phyloP scores from a whole-genome alignment of 2,888 invertebrate species.

The Dioctria rufipes region DNA sequence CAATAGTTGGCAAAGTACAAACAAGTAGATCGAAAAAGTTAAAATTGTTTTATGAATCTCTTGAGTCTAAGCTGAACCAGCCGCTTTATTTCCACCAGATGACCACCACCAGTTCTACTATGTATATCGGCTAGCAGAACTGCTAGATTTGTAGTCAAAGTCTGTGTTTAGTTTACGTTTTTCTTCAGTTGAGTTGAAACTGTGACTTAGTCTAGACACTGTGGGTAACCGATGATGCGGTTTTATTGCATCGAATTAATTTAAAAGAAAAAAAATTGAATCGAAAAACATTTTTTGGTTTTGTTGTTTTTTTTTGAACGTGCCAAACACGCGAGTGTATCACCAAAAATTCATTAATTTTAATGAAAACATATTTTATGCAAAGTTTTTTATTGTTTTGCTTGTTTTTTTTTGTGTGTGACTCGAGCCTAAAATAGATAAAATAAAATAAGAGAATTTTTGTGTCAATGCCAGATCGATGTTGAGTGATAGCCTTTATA shows the following conservation, averaged over 20 bases:
- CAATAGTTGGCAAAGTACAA: too few relatives aligned
- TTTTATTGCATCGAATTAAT: not conserved
- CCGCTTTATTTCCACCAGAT: too few relatives aligned
- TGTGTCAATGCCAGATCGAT: slow-evolving; percentile 29
- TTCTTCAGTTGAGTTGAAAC: slow-evolving; percentile 48
- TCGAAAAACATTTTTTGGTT: too few relatives aligned
- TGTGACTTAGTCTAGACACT: slow-evolving; percentile 28
- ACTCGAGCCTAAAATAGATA: slow-evolving; percentile 10
- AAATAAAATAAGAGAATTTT: slow-evolving; percentile 27
- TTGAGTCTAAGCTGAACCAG: too few relatives aligned
- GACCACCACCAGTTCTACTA: not conserved
- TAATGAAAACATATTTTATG: not conserved
- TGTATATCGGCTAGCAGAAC: slow-evolving; percentile 10
- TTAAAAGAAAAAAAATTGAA: not conserved
- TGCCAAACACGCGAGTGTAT: too few relatives aligned
- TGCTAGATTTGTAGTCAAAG: slow-evolving; percentile 5
- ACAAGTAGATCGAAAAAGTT: too few relatives aligned
- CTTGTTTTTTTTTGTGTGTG: not conserved
- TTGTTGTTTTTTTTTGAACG: too few relatives aligned
- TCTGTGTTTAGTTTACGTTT: not conserved
- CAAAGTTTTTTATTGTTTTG: not conserved
- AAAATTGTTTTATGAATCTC: too few relatives aligned
- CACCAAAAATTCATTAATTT: too few relatives aligned
- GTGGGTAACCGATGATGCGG: not conserved
- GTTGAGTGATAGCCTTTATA: not conserved